phyloP scores from a whole-genome alignment of 2,113 vertebrate genomes.

The Colossoma macropomum region DNA sequence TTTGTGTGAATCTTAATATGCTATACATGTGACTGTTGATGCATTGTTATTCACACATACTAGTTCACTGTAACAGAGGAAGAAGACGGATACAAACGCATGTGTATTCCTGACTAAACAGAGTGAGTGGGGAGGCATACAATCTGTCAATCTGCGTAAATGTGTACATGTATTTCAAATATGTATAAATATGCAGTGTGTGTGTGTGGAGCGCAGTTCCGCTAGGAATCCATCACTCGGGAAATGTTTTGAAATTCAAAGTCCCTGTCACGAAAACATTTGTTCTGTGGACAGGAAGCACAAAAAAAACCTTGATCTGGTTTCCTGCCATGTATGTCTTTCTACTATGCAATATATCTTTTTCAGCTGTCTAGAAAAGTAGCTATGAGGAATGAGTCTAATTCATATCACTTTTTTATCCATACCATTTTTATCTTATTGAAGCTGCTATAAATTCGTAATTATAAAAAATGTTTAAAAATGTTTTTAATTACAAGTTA shows the following conservation, averaged over 20 bases:
- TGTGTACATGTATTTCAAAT: slow-evolving; percentile 10
- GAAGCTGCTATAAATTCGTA: no score
- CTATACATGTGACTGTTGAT: slow-evolving; percentile 27
- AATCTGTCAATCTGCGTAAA: slow-evolving; percentile 12
- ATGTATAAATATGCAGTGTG: background rate
- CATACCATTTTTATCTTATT: no score
- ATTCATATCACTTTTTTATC: no score
- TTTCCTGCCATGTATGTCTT: background rate
- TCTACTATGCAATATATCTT: background rate
- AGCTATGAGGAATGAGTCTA: no score
- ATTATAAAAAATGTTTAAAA: no score
- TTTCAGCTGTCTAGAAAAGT: background rate
- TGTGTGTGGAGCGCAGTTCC: background rate
- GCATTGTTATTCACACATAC: slow-evolving; percentile 35
- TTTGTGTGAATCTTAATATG: slow-evolving; percentile 42
- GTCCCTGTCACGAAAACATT: slow-evolving; percentile 4
- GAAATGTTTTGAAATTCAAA: slow-evolving; percentile 41
- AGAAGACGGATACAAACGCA: background rate
- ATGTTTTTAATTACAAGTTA: no score
- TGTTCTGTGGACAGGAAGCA: background rate
- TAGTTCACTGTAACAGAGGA: slow-evolving; percentile 29
- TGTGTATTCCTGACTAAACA: background rate
- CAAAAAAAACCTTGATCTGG: background rate
- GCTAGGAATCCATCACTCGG: background rate
- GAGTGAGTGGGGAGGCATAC: slow-evolving; percentile 1